Conservation (phyloP, 92 coral and sea anemone species). For the Porites rus region DNA sequence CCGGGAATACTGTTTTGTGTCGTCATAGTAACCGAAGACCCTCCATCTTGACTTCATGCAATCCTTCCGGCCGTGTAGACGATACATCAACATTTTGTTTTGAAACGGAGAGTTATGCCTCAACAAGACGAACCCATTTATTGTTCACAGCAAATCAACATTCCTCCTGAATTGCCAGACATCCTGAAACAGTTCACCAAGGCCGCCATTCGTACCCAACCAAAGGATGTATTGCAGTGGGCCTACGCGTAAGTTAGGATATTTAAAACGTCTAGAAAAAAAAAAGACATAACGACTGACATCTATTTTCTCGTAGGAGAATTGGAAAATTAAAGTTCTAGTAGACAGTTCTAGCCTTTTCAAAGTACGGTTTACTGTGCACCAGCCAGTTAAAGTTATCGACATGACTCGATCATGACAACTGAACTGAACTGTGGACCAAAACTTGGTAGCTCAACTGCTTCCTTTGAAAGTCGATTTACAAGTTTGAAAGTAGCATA, state of each 20-base stretch:
- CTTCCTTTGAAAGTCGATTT: no score
- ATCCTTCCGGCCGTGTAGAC: not conserved
- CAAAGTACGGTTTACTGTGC: no score
- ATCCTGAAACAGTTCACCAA: constrained; percentile 96
- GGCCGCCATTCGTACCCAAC: constrained; percentile 98
- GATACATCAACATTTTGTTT: not conserved
- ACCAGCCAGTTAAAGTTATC: no score
- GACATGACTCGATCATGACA: no score
- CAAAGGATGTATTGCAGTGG: constrained; percentile 95
- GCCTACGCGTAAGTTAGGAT: constrained; percentile 85
- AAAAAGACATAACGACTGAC: not conserved
- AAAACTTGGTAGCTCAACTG: no score
- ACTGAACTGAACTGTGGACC: no score
- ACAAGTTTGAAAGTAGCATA: no score
- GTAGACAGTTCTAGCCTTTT: no score
- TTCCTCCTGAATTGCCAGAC: constrained; percentile 99
- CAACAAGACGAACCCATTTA: constrained; percentile 94
- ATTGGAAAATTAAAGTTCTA: no score
- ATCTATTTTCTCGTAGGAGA: no score
- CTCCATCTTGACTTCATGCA: constrained; percentile 27
- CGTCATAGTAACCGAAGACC: constrained; percentile 66
- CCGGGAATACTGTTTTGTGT: constrained; percentile 35
- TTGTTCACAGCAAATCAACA: constrained; percentile 98
- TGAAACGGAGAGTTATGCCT: constrained; percentile 73
- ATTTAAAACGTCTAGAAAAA: not conserved